phyloP scores from a whole-genome alignment of 2,888 invertebrate genomes.

The Pocota personata region DNA sequence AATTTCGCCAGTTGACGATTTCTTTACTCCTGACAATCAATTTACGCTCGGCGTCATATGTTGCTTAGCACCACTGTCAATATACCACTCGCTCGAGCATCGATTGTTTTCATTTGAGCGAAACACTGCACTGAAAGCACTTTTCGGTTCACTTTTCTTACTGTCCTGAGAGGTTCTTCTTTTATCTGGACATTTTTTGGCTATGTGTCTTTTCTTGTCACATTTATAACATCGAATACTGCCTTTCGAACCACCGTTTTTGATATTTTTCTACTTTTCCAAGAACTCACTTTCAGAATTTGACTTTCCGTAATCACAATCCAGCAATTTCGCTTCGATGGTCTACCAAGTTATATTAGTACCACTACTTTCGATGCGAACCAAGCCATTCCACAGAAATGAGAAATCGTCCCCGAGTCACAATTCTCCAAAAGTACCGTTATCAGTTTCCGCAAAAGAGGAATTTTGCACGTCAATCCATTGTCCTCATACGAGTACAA shows the following conservation, averaged over 20 bases:
- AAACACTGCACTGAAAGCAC: not conserved
- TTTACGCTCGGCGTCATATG: not conserved
- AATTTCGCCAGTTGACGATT: not conserved
- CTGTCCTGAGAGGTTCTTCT: not conserved
- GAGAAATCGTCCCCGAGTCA: no score
- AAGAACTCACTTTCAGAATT: not conserved
- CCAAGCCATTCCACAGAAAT: no score
- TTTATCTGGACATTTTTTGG: not conserved
- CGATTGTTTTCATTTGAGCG: not conserved
- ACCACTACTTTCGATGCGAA: not conserved
- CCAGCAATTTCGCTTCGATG: not conserved
- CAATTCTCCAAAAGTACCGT: no score
- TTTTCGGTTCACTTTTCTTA: not conserved
- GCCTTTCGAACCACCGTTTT: not conserved
- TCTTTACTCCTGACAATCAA: not conserved
- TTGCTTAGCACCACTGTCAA: not conserved
- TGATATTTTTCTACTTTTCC: not conserved
- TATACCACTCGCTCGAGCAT: not conserved
- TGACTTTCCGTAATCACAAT: not conserved
- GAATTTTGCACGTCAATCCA: slow-evolving; percentile 11
- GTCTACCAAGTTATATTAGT: not conserved
- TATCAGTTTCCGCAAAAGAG: no score
- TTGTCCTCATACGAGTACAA: slow-evolving; percentile 53
- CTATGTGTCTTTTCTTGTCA: not conserved
- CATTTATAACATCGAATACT: not conserved